Base-by-base conservation (phyloP, 2,113 vertebrate species). In the Cavia porcellus region DNA sequence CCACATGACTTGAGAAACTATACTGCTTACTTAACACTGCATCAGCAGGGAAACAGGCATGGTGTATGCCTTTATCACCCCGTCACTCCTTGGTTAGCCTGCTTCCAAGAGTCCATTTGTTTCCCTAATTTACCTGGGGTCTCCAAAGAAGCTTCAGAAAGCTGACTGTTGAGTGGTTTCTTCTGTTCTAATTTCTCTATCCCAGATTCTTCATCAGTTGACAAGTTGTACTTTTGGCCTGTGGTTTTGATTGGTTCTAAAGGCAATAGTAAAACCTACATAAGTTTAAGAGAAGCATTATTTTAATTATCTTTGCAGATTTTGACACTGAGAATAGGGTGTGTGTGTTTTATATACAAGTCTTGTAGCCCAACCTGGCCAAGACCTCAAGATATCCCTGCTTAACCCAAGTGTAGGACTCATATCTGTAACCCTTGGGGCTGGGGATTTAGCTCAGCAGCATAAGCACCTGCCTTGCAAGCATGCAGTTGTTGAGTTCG, bases 71-170 rank as follows among this genome's bases (percentile, higher is more conserved):
- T 24, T 38, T 89, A 75, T 3, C 12, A 61, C 4, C 30, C 17
- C 61, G 68, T 14, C 2, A 3, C 25, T 77, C 20, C 35, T 50
- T 59, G 24, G 24, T 13, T 25, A 62, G 52, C 50, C 1, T n/a
- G 66, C 20, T 87, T 87, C 81, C 35, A 38, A 91, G 32, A 62
- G n/a, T 25, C 47, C 4, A 32, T 62, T 90, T 52, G 25, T 64
- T 62, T 81, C 68, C 38, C 79, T 42, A 24, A 94, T 92, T 97
- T 82, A 98, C 98, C 97, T 90, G 92, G 77, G 66, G 62, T 89
- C 87, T 90, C 96, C 24, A 94, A 50, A 93, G 95, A 28, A 64
- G n/a, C 74, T 25, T 95, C 93, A 68, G 82, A 17, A 81, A 59
- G 42, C 20, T 62, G 97, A 77, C 80, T 28, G n/a, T 7, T 52